Conservation (phyloP, 1,140 invertebrate species). For the Drosophila repleta region DNA sequence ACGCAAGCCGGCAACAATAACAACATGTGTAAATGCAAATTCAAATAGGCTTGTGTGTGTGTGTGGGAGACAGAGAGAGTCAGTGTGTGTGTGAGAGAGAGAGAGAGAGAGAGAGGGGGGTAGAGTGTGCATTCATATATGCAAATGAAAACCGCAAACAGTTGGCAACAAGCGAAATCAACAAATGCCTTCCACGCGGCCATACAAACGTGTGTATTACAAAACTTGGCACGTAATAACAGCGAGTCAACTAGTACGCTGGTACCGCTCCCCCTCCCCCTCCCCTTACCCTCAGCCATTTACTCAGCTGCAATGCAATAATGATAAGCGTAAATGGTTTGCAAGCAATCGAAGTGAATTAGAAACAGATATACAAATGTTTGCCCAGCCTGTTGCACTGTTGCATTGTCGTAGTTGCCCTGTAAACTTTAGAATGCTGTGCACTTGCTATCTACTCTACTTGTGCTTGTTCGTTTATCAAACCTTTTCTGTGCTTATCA, state of each 20-base stretch:
- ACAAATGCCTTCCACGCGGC: conserved; percentile 7
- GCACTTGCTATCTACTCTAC: conserved; percentile 12
- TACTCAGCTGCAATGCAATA: conserved; percentile 47
- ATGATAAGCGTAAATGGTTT: conserved; percentile 28
- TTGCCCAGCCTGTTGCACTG: conserved; percentile 8
- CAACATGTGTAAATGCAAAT: conserved; percentile 11
- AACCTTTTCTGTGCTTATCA: conserved; percentile 31
- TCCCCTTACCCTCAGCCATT: conserved; percentile 7
- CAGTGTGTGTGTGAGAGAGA: conserved; percentile 6
- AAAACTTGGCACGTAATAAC: conserved; percentile 64
- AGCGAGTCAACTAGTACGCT: not conserved
- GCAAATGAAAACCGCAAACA: conserved; percentile 36
- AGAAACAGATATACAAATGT: conserved; percentile 26
- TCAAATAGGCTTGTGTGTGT: conserved; percentile 25
- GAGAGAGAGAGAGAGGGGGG: not conserved
- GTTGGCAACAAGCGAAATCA: conserved; percentile 57
- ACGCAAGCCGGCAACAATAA: conserved; percentile 56
- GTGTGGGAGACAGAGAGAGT: not conserved
- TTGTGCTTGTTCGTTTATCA: conserved; percentile 32
- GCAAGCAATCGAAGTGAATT: conserved; percentile 24
- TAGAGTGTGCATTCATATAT: conserved; percentile 17
- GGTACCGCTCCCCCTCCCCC: not conserved
- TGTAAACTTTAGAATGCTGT: conserved; percentile 21
- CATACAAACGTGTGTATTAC: conserved; percentile 23
- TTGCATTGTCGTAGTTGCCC: conserved; percentile 19